Percentiles rank a stretch among this genome's conserved stretches.
These are phyloP conservation scores for Linurgus olivaceus DNA, from an alignment of 2,797 vertebrate species.

Conservation along the genomic window DNA sequence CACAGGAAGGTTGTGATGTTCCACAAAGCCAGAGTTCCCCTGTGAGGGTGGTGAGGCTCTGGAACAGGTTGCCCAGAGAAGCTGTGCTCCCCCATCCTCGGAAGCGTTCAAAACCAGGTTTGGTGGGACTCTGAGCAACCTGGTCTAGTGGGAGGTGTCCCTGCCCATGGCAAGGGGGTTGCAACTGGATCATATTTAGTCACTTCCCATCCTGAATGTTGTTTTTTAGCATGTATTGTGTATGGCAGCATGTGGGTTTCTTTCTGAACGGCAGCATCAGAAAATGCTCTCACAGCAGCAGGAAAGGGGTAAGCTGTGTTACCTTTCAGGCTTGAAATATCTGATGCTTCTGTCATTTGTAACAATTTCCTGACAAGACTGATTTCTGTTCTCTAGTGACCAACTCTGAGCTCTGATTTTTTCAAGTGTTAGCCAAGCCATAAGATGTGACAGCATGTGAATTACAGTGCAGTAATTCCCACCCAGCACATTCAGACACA, in stretches of 20 bases:
- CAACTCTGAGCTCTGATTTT: neutral
- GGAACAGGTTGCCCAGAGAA: neutral
- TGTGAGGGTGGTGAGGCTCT: neutral
- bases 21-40: too few relatives aligned
- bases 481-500: constrained; percentile 5
- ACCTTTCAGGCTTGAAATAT: neutral
- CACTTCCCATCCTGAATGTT: neutral
- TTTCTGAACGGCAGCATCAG: neutral
- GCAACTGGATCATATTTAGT: neutral
- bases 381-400: neutral
- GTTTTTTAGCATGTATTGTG: rapidly evolving
- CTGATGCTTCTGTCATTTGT: neutral
- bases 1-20: neutral
- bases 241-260: rapidly evolving
- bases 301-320: neutral
- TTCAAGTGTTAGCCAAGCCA: neutral
- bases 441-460: constrained; percentile 30
- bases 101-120: neutral
- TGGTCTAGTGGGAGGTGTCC: neutral
- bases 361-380: neutral
- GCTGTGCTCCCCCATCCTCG: neutral
- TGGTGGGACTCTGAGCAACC: neutral
- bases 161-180: neutral
- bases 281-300: neutral
- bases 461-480: constrained; percentile 44